Conservation (phyloP, 2,797 vertebrate genomes). For the Oreonectes daqikongensis region DNA sequence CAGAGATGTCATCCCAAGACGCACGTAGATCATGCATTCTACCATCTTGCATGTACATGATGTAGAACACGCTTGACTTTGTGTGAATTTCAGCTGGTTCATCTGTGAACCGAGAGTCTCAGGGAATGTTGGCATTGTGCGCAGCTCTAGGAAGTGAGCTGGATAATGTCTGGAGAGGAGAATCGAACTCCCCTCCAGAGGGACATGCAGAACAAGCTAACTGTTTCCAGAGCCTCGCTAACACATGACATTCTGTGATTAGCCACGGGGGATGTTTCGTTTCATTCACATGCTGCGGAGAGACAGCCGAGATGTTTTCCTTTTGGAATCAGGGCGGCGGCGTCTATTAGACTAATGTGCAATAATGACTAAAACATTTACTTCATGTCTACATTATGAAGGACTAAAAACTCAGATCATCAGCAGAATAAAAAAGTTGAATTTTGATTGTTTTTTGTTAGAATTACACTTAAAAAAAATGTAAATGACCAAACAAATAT, state of each 20-base stretch:
- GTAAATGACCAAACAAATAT: too few species aligned
- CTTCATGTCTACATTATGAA: not conserved
- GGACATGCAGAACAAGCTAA: conserved; percentile 37
- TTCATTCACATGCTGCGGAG: conserved; percentile 31
- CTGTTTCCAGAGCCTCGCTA: conserved; percentile 40
- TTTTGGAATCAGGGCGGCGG: not conserved
- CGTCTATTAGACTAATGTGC: conserved; percentile 20
- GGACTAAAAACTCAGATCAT: not conserved
- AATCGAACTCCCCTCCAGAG: conserved; percentile 20
- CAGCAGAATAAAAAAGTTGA: not conserved
- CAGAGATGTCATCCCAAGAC: conserved; percentile 35
- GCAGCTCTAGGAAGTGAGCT: conserved; percentile 51
- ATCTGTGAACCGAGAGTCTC: conserved; percentile 15
- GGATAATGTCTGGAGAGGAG: conserved; percentile 46
- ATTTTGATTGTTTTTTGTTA: not conserved
- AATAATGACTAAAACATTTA: conserved; percentile 7
- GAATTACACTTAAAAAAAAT: too few species aligned
- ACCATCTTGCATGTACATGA: conserved; percentile 5
- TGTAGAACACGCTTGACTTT: not conserved
- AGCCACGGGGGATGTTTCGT: conserved; percentile 26
- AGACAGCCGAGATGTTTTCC: conserved; percentile 14
- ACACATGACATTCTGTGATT: conserved; percentile 39
- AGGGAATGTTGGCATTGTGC: conserved; percentile 5
- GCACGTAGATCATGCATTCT: conserved; percentile 15
- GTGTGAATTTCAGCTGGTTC: conserved; percentile 3